A percentile compares a stretch with the other conserved stretches of the same genome.
Evolutionary conservation across 2,888 invertebrate genomes (phyloP).

Genomic region (Aphodius granarius): DNA sequence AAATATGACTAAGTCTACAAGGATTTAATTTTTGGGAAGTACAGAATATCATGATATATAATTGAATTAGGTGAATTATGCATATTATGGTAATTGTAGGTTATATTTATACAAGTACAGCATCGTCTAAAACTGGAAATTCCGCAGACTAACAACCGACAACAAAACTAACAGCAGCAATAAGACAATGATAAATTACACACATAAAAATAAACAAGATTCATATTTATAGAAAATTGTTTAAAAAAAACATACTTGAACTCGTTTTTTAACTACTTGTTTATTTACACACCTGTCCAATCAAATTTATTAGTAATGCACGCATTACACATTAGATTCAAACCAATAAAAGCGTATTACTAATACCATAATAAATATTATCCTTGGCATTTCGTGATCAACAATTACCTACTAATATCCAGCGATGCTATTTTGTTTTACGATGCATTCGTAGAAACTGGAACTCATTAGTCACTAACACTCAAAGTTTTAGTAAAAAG

Average conservation of each 20-base stretch:
- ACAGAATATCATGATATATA: neutral
- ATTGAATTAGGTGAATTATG: neutral
- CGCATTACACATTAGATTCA: neutral
- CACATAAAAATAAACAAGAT: neutral
- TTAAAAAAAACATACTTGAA: too few species aligned
- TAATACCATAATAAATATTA: neutral
- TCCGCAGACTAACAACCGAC: neutral
- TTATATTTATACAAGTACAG: neutral
- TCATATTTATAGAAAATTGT: too few species aligned
- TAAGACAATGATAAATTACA: neutral
- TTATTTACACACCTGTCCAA: neutral
- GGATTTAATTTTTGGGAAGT: neutral
- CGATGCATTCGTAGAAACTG: neutral
- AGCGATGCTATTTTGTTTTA: neutral
- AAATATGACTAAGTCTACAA: neutral
- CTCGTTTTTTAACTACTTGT: too few species aligned
- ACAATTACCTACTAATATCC: neutral
- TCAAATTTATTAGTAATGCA: too few species aligned
- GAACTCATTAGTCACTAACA: neutral
- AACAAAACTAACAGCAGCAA: neutral
- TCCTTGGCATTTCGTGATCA: neutral
- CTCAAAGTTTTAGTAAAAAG: neutral
- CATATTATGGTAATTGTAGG: neutral
- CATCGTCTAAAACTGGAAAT: neutral
- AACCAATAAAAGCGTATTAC: neutral